Evolutionary conservation across 2,113 vertebrate genomes (phyloP), one percentile per base, ranked within the genome.

Genomic region (Acrocephalus arundinaceus): DNA sequence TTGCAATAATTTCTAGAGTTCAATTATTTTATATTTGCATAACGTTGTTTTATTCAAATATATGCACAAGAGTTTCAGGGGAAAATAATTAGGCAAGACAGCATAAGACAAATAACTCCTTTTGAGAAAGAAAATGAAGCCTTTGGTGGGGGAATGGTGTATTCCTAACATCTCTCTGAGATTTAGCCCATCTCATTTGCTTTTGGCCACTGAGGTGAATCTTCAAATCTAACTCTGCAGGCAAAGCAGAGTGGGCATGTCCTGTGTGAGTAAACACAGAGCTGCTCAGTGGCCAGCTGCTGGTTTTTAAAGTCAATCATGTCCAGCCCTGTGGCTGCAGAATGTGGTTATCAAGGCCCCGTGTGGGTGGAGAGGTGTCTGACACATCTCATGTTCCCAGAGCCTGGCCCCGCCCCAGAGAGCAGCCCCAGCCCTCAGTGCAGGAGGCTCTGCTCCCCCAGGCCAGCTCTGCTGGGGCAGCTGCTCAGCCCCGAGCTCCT

Each of bases 31-130:
- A 54, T 85, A 5, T 78, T 84, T 94, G 62, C 55, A 58, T 93
- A 68, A 74, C 76, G 28, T 70, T 92, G 33, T 85, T 90, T 81
- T 89, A 85, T 84, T 66, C 52, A 84, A 92, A 89, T 75, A 71
- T 9, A 67, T 85, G 57, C 25, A 6, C 45, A 65, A 74, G 65
- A 72, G 49, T 92, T 97, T 48, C 51, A 74, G 43, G 23, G 43
- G 17, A 21, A 55, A 78, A 84, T 81, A 80, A 82, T 43, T 28
- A 91, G n/a, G 28, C 37, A 9, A 61, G 49, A 57, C 39, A 77
- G 39, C 33, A 52, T 66, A 37, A 74, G 48, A 49, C 7, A 71
- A 66, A 45, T 48, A 85, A 15, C 37, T 81, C 41, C 21, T 90
- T 86, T 62, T 43, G 77, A 41, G 65, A 74, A 81, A 31, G 33